Percentiles rank a stretch among this genome's conserved stretches.
These are phyloP conservation scores for Panurus biarmicus DNA, from an alignment of 2,113 vertebrate genomes.

Conservation along the genomic window DNA sequence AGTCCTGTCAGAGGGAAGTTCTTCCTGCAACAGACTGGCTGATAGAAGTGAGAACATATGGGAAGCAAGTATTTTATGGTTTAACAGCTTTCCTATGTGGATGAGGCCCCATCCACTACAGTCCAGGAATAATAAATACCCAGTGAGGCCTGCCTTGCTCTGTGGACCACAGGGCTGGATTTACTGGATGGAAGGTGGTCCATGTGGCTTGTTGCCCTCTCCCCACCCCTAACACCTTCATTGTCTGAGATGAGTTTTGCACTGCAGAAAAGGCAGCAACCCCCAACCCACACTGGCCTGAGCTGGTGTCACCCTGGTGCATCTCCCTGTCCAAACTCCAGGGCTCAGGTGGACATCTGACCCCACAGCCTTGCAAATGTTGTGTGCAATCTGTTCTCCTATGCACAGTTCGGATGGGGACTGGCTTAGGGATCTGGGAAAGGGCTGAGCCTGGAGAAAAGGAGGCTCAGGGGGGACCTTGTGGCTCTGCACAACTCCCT, in stretches of 20 bases:
- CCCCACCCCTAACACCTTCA: rapidly evolving
- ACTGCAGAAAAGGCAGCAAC: not conserved
- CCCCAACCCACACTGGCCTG: not conserved
- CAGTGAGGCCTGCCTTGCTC: rapidly evolving
- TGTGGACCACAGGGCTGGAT: not conserved
- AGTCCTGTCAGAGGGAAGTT: not conserved
- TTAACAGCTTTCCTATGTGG: not conserved
- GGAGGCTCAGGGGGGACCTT: not conserved
- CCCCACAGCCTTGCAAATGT: rapidly evolving
- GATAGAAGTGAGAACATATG: not conserved
- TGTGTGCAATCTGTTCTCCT: not conserved
- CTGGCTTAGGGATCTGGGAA: not conserved
- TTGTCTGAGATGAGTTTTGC: not conserved
- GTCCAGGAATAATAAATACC: not conserved
- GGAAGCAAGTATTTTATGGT: not conserved
- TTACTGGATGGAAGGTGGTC: not conserved
- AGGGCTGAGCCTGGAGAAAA: not conserved
- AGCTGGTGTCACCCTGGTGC: rapidly evolving
- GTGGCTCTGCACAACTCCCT: not conserved
- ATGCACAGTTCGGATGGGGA: rapidly evolving
- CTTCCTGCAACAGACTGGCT: not conserved
- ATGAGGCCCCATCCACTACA: not conserved
- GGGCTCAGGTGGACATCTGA: not conserved
- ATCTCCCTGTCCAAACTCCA: too few species aligned
- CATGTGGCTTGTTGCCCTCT: not conserved